These are phyloP conservation scores for Spinibarbus caldwelli DNA, from an alignment of 2,797 vertebrate species.

Conservation along the genomic window DNA sequence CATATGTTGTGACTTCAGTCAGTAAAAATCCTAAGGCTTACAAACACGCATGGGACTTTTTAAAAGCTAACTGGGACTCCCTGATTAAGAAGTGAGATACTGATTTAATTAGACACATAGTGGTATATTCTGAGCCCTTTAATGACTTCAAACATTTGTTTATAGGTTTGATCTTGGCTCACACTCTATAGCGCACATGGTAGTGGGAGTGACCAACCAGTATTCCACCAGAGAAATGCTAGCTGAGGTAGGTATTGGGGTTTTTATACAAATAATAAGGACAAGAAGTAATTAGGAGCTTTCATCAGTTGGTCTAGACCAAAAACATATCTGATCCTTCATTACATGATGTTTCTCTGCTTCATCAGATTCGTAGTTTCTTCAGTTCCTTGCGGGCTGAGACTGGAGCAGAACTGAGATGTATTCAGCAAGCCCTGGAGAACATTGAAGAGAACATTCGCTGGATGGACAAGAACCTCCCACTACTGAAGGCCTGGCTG, in stretches of 20 bases:
- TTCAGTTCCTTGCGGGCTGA: conserved; percentile 82
- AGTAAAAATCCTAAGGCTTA: conserved; percentile 84
- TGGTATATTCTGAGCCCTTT: not conserved
- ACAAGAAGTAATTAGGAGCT: not conserved
- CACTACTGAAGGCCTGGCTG: conserved; percentile 82
- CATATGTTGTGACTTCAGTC: conserved; percentile 74
- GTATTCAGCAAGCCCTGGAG: conserved; percentile 86
- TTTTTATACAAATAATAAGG: not conserved
- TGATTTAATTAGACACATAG: not conserved
- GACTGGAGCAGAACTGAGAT: conserved; percentile 82
- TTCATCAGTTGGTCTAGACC: not conserved
- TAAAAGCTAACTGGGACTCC: conserved; percentile 83
- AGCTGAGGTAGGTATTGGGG: conserved; percentile 76
- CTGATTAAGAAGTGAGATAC: conserved; percentile 85
- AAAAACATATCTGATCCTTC: not conserved
- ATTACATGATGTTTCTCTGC: not conserved
- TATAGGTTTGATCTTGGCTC: conserved; percentile 90
- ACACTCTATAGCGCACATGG: conserved; percentile 73
- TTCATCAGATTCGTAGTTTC: conserved; percentile 80
- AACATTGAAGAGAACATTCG: conserved; percentile 88
- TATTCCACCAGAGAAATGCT: conserved; percentile 87
- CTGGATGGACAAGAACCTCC: conserved; percentile 87
- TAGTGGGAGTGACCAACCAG: conserved; percentile 80
- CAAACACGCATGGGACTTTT: conserved; percentile 85
- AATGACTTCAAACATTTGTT: not conserved